Percentiles rank a stretch among this genome's conserved stretches.
These are phyloP conservation scores for Arvicanthis niloticus DNA, from an alignment of 2,113 vertebrate genomes.

Conservation along the genomic window DNA sequence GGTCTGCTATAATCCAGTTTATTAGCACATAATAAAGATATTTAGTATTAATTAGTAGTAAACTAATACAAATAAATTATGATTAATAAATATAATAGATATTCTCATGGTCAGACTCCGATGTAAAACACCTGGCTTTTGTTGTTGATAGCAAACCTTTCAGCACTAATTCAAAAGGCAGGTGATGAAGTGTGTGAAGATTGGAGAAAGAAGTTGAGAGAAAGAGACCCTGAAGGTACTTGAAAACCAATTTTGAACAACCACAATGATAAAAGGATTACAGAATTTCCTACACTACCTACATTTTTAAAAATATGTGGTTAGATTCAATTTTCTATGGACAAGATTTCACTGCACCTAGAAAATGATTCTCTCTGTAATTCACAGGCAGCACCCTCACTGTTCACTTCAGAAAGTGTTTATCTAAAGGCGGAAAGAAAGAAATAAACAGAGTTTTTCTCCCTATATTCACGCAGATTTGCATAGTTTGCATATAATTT, in stretches of 20 bases:
- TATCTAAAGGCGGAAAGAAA: constrained; percentile 48
- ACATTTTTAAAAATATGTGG: background rate
- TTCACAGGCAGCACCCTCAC: background rate
- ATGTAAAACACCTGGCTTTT: constrained; percentile 10
- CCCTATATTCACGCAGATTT: constrained; percentile 11
- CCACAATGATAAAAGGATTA: background rate
- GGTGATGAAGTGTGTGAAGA: background rate
- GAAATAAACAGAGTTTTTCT: background rate
- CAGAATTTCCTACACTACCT: background rate
- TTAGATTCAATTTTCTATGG: constrained; percentile 34
- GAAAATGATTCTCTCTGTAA: constrained; percentile 45
- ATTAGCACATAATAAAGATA: background rate
- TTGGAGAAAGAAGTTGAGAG: background rate
- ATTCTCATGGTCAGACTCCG: background rate
- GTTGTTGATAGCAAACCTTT: background rate
- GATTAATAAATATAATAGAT: background rate
- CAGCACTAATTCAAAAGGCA: background rate
- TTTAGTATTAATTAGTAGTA: background rate
- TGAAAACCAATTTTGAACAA: constrained; percentile 43
- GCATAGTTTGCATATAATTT: constrained; percentile 50
- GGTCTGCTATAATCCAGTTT: background rate
- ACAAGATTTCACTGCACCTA: background rate
- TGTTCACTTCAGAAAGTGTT: constrained; percentile 56
- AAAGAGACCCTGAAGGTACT: background rate
- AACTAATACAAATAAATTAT: background rate